Conservation (phyloP, 1,140 invertebrate species). For the Danaus melanippus region DNA sequence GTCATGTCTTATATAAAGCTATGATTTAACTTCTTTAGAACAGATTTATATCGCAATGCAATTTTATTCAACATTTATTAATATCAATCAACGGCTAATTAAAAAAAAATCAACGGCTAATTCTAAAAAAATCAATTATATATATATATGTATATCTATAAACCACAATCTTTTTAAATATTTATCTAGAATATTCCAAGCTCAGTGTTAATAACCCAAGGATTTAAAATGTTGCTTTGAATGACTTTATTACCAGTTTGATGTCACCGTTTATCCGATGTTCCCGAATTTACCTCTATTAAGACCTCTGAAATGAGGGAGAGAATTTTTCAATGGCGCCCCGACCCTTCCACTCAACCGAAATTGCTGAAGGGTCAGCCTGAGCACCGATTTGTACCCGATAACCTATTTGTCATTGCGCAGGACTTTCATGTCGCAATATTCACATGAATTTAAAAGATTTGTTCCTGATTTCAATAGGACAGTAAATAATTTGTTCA, state of each 20-base stretch:
- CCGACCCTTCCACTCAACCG: conserved; percentile 19
- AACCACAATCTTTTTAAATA: no score
- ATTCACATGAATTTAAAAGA: neutral
- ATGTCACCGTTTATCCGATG: conserved; percentile 12
- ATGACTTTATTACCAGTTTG: conserved; percentile 10
- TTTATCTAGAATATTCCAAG: neutral
- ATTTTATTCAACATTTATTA: no score
- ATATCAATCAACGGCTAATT: no score
- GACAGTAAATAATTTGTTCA: neutral
- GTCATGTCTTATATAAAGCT: no score
- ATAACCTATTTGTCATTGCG: conserved; percentile 20
- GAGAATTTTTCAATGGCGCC: conserved; percentile 22
- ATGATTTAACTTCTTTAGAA: no score
- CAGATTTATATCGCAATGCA: no score
- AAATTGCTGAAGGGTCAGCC: conserved; percentile 32
- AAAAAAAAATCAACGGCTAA: no score
- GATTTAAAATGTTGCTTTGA: conserved; percentile 5
- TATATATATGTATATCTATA: no score
- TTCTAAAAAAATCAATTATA: no score
- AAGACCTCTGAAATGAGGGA: conserved; percentile 23
- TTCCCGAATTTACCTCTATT: conserved; percentile 17
- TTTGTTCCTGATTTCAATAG: conserved; percentile 1
- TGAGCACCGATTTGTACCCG: conserved; percentile 25
- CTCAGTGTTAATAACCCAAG: conserved; percentile 4
- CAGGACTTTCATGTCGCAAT: conserved; percentile 9